A percentile compares a stretch with the other conserved stretches of the same genome.
phyloP scores from a whole-genome alignment of 1,140 invertebrate genomes.

The Anadara kagoshimensis region DNA sequence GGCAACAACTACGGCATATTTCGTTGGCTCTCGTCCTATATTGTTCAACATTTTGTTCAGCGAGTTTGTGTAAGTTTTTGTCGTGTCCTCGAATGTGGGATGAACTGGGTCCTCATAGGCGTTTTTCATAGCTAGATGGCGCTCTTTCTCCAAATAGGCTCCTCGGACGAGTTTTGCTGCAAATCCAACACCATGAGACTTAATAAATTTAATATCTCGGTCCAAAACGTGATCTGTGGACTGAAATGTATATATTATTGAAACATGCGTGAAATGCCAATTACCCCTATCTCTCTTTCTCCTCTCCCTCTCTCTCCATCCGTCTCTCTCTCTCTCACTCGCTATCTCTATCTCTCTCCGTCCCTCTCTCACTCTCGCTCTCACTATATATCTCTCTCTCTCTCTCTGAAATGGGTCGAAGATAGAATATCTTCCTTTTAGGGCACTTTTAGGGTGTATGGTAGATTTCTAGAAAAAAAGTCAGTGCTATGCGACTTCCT shows the following conservation, averaged over 20 bases:
- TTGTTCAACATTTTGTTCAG: slow-evolving; percentile 54
- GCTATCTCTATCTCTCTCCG: too few relatives aligned
- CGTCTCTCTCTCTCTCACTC: too few relatives aligned
- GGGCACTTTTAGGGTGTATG: too few relatives aligned
- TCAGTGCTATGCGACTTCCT: too few relatives aligned
- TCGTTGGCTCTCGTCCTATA: slow-evolving; percentile 68
- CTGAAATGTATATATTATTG: slow-evolving; percentile 56
- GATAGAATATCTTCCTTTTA: too few relatives aligned
- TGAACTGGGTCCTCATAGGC: slow-evolving; percentile 96
- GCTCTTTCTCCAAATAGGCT: slow-evolving; percentile 95
- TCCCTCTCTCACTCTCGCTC: too few relatives aligned
- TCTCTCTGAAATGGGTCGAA: too few relatives aligned
- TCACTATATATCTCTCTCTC: too few relatives aligned
- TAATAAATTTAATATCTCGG: slow-evolving; percentile 93
- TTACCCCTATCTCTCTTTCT: too few relatives aligned
- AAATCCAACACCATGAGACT: slow-evolving; percentile 96
- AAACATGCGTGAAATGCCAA: background rate
- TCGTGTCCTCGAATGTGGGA: slow-evolving; percentile 91
- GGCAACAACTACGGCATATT: slow-evolving; percentile 95
- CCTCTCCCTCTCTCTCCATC: too few relatives aligned
- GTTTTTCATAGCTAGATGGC: slow-evolving; percentile 72
- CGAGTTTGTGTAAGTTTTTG: slow-evolving; percentile 87
- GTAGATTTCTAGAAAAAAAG: too few relatives aligned
- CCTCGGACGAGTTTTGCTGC: slow-evolving; percentile 97
- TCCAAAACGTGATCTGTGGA: slow-evolving; percentile 89